Base-by-base conservation (phyloP, 2,797 vertebrate species). In the Sarcoramphus papa region DNA sequence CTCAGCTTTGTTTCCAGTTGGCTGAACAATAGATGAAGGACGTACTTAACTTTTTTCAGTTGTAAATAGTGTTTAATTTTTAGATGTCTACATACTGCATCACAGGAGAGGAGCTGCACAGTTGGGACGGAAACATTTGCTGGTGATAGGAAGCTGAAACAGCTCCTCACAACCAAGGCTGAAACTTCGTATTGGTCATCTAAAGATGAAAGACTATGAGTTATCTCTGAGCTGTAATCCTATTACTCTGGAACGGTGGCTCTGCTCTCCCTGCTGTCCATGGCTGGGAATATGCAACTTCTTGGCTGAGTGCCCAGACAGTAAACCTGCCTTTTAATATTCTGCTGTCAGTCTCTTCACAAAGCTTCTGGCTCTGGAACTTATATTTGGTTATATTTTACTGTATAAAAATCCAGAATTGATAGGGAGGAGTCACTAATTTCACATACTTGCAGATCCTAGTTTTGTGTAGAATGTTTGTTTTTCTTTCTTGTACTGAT, bases 211-310 rank as follows among this genome's bases (percentile, higher is more conserved):
- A 92, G 87, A 72, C 72, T 50, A 14, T 24, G 59, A 69, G 80
- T 90, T 95, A 62, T 96, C 95, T 95, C 76, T 37, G 90, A 90
- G 80, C 93, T 88, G 88, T 95, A 96, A 96, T 96, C 95, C 87
- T 95, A 83, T 95, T 97, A 93, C 91, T 57, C n/a, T 60, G 95
- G 53, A 93, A 40, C 16, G 0, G n/a, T 22, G 83, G 91, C 91
- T 91, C 88, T 94, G 88, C 88, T 93, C 75, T 96, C 93, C 85
- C 65, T 92, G 79, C 85, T 95, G 82, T 90, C 85, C 28, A 6
- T 72, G 54, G 65, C 77, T 73, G 88, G 79, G 79, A 93, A 95
- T 81, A 88, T 69, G 56, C 90, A 84, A 14, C 47, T 72, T 57
- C 82, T 85, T 97, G 96, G 94, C 96, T n/a, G 45, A 22, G 14